These are phyloP conservation scores for Anomalospiza imberbis DNA, from an alignment of 2,797 vertebrate genomes.

Conservation along the genomic window DNA sequence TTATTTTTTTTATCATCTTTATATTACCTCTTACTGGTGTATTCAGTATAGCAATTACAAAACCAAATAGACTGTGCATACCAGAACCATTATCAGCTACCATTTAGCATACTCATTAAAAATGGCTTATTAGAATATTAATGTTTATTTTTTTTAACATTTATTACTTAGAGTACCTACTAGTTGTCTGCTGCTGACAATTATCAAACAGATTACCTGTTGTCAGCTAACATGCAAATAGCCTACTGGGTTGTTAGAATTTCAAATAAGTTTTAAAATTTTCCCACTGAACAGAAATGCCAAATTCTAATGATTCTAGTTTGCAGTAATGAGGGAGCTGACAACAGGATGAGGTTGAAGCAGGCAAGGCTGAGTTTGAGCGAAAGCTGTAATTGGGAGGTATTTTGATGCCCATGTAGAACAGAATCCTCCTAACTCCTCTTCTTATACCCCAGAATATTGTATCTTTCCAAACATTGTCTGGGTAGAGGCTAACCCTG, in stretches of 20 bases:
- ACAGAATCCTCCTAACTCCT: not conserved
- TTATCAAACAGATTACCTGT: not conserved
- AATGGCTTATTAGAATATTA: not conserved
- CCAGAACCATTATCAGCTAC: not conserved
- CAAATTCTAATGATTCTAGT: not conserved
- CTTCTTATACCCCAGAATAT: not conserved
- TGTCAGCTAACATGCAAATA: not conserved
- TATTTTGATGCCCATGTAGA: not conserved
- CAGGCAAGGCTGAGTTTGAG: not conserved
- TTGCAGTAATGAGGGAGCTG: not conserved
- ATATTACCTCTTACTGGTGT: not conserved
- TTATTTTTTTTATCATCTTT: not conserved
- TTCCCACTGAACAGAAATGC: not conserved
- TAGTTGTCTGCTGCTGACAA: not conserved
- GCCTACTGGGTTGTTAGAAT: not conserved
- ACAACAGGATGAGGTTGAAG: not conserved
- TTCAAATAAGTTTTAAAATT: not conserved
- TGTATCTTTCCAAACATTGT: rapidly evolving
- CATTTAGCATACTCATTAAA: not conserved
- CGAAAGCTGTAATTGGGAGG: not conserved
- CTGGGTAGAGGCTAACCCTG: not conserved
- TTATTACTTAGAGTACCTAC: not conserved
- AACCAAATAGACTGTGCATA: not conserved
- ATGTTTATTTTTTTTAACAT: not conserved
- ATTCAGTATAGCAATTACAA: not conserved